Base-by-base conservation (phyloP, 2,888 invertebrate genomes). In the Noctua fimbriata region DNA sequence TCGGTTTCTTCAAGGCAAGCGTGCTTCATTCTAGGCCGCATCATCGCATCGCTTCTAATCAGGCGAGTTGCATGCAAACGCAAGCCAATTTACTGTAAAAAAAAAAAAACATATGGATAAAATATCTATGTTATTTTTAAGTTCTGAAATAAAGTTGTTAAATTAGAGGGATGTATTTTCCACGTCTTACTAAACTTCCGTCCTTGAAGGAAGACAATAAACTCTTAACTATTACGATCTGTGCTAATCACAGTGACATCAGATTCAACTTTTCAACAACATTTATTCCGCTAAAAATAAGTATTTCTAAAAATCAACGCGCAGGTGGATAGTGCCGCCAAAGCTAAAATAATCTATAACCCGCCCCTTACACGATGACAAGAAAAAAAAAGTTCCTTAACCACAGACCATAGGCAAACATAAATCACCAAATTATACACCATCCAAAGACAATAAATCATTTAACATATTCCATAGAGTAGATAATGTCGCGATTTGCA, bases 401-500 rank as follows among this genome's bases (percentile, higher is more conserved):
- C 76, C 67, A 82, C 72, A 76, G 75, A 74, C 76, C 67, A 83
- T 81, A 85, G 83, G 82, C 83, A 67, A 69, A 69, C 75, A 81
- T 84, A 77, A 87, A 80, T 85, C 84, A 87, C 71, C 75, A 81
- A 85, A 87, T 84, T 81, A 87, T 75, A 84, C 84, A 77, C 75
- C 83, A 87, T 85, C 79, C 86, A 84, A 90, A 89, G 88, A 83
- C 92, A 87, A 94, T 96, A 95, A 95, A 95, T 95, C 95, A 95
- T 96, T 95, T 95, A 96, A 89, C 96, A 95, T 96, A 96, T 96
- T 96, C 92, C 90, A 93, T 91, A 93, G 87, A 90, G 83, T 88
- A 92, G 94, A 95, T 95, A 94, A 90, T 90, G 88, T 87, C 88
- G 87, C 88, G 75, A 82, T 83, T 88, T 85, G 89, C 91, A 89